Evolutionary conservation across 1,140 invertebrate species (phyloP).

Genomic region (Drosophila bipectinata): DNA sequence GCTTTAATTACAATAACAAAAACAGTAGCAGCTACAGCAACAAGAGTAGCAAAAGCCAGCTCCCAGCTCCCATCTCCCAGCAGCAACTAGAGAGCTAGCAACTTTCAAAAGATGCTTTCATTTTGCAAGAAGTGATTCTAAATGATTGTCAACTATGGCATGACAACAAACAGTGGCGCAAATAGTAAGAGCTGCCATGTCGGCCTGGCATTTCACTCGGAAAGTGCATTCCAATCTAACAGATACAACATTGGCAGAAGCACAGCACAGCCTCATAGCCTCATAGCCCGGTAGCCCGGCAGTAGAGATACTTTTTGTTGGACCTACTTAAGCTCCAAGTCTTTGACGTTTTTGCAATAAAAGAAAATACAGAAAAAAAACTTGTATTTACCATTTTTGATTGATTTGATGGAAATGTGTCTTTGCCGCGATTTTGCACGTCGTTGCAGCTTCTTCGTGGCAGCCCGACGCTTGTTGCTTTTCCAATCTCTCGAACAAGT

Average conservation of each 20-base stretch:
- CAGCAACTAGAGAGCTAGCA: conserved; percentile 34
- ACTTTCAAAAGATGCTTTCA: conserved; percentile 82
- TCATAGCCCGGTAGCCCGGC: conserved; percentile 13
- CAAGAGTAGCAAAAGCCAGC: conserved; percentile 1
- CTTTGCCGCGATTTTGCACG: conserved; percentile 60
- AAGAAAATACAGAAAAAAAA: conserved; percentile 65
- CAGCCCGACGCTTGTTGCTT: conserved; percentile 2
- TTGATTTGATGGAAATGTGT: conserved; percentile 82
- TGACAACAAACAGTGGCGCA: conserved; percentile 60
- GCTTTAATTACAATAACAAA: conserved; percentile 79
- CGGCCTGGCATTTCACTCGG: conserved; percentile 79
- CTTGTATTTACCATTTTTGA: conserved; percentile 82
- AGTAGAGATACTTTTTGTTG: conserved; percentile 73
- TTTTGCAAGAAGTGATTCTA: conserved; percentile 81
- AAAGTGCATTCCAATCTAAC: conserved; percentile 77
- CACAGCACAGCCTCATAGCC: conserved; percentile 16
- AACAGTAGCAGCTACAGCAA: conserved; percentile 6
- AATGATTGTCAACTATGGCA: conserved; percentile 82
- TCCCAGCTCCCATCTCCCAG: not conserved
- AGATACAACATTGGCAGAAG: conserved; percentile 27
- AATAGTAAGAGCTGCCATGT: conserved; percentile 61
- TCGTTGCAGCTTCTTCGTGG: conserved; percentile 19
- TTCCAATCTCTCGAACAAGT: conserved; percentile 16
- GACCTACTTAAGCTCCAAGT: conserved; percentile 76
- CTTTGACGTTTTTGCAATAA: conserved; percentile 70